Evolutionary conservation across 1,140 invertebrate genomes (phyloP).

Genomic region (Zeugodacus cucurbitae): DNA sequence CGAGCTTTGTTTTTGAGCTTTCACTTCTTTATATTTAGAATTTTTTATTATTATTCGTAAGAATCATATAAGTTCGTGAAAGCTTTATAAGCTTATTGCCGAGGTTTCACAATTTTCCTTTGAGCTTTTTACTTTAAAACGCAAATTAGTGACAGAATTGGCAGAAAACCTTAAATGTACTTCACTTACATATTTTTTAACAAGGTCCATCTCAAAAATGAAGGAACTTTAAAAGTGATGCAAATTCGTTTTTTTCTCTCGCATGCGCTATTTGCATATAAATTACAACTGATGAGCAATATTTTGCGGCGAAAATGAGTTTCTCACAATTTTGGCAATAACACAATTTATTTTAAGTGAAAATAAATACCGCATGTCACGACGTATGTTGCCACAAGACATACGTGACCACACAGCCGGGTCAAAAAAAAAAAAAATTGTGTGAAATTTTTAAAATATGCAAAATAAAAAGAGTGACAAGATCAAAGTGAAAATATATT

Average conservation of each 20-base stretch:
- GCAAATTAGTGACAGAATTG: too few species aligned
- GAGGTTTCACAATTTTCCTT: too few species aligned
- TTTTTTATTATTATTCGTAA: too few species aligned
- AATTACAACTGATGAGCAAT: background rate
- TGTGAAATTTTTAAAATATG: background rate
- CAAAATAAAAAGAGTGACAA: background rate
- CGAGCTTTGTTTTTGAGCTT: too few species aligned
- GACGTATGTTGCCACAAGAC: background rate
- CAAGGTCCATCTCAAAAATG: too few species aligned
- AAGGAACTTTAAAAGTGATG: too few species aligned
- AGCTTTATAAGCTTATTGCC: too few species aligned
- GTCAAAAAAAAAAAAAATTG: background rate
- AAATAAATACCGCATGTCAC: background rate
- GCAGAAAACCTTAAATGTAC: too few species aligned
- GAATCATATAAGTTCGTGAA: too few species aligned
- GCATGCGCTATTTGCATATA: conserved; percentile 6
- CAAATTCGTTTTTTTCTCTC: background rate
- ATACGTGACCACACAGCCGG: background rate
- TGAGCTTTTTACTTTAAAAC: too few species aligned
- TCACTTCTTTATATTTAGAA: too few species aligned
- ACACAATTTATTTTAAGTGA: background rate
- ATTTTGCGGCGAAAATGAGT: background rate
- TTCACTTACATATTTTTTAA: too few species aligned
- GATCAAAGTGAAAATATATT: conserved; percentile 14
- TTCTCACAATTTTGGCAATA: background rate